These are phyloP conservation scores for Polypedilum pembai DNA, from an alignment of 1,140 invertebrate species.

Conservation along the genomic window DNA sequence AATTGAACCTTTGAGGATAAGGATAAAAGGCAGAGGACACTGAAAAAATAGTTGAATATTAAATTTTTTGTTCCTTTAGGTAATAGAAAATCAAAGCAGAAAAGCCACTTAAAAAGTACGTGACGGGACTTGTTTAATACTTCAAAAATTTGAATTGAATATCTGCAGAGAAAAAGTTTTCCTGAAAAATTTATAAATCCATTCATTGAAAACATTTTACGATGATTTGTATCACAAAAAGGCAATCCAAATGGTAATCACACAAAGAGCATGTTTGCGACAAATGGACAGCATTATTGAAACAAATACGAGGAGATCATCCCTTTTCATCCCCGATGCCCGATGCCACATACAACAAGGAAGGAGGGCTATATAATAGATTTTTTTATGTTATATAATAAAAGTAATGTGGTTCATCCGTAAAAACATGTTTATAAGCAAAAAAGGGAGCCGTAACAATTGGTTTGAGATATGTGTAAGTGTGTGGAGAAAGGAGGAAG, in stretches of 20 bases:
- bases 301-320: slow-evolving; percentile 25
- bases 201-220: slow-evolving; percentile 4
- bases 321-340: background rate
- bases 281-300: slow-evolving; percentile 27
- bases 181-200: background rate
- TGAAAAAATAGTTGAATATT: too few relatives aligned
- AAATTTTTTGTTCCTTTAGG: too few relatives aligned
- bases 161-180: background rate
- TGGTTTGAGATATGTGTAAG: background rate
- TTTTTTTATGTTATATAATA: slow-evolving; percentile 21
- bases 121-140: background rate
- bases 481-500: background rate
- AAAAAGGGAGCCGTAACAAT: background rate
- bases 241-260: background rate
- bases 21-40: too few relatives aligned
- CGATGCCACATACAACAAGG: background rate
- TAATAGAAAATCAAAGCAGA: background rate
- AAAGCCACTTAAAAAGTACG: slow-evolving; percentile 5
- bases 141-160: background rate
- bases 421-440: slow-evolving; percentile 15
- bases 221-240: slow-evolving; percentile 19
- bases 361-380: slow-evolving; percentile 23
- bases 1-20: too few relatives aligned
- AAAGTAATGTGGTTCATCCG: slow-evolving; percentile 25
- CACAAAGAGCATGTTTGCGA: background rate